Evolutionary conservation across 1,140 invertebrate genomes (phyloP), one percentile per base, ranked within the genome.

Genomic region (Ostrea edulis): DNA sequence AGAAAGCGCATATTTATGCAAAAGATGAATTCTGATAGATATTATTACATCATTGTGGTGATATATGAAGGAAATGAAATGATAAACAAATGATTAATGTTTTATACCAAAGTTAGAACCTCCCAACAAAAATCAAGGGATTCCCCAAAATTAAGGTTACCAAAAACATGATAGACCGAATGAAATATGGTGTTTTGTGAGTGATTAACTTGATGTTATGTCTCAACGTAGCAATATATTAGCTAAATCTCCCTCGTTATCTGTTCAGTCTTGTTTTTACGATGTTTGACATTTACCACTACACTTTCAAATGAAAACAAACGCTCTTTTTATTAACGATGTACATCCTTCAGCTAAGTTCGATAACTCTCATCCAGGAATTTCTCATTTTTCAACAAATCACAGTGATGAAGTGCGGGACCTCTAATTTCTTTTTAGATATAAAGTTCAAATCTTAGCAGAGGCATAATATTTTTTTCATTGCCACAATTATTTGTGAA

Each of bases 41-140:
- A 35, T 77, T 9, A 77, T 77, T 77, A 35, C 68, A 77, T 77
- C 68, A 77, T 77, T 77, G 22, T 29, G 68, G 11, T 29, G 68
- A 77, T 77, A 35, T 29, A 77, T 77, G 22, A 77, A 14, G 68
- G 68, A 22, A 25, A 35, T 29, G 9, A 77, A 35, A 77, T 77
- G 68, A 77, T 77, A 77, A 77, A 77, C 25, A 77, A 77, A 77
- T 77, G 68, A 77, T 35, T 14, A 14, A 77, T 77, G 68, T 77
- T 25, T 77, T 77, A 25, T 77, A 62, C 29, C 29, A 29, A 77
- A 77, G 14, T 29, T 25, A 35, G 68, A 35, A 77, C 35, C 68
- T 77, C 68, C 68, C 68, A 77, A 17, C 68, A 77, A 77, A 77
- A 77, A 77, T 14, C 29, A 3, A 14, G 12, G 9, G 22, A 9